A percentile compares a stretch with the other conserved stretches of the same genome.
These are phyloP conservation scores for Bradypodion ventrale DNA, from an alignment of 2,797 vertebrate species.

Conservation along the genomic window DNA sequence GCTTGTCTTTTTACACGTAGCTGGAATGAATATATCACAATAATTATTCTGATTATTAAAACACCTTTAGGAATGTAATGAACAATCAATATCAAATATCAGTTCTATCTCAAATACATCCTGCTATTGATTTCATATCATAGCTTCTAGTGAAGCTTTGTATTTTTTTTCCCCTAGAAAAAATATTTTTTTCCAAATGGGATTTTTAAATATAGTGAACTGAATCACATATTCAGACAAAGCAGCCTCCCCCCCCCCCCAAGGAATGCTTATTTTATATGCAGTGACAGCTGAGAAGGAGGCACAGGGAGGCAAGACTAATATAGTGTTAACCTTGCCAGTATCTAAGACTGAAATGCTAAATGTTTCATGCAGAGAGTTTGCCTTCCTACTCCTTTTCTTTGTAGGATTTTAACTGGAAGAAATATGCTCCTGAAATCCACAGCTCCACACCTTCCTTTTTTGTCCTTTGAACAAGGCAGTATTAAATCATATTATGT, in stretches of 20 bases:
- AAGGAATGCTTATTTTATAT: constrained; percentile 26
- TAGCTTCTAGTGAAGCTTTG: neutral
- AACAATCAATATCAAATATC: neutral
- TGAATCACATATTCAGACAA: constrained; percentile 23
- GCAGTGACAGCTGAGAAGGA: constrained; percentile 20
- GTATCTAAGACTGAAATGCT: constrained; percentile 29
- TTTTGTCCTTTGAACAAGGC: constrained; percentile 55
- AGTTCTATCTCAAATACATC: neutral
- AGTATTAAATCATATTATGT: constrained; percentile 39
- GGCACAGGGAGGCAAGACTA: neutral
- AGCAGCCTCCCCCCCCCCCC: constrained; percentile 2
- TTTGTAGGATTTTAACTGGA: constrained; percentile 1
- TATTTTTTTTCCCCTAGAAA: neutral
- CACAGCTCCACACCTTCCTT: neutral
- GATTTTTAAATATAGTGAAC: neutral
- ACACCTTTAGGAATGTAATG: neutral
- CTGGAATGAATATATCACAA: neutral
- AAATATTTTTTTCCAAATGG: constrained; percentile 1
- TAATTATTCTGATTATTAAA: constrained; percentile 20
- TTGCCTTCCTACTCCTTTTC: neutral
- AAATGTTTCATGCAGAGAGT: constrained; percentile 22
- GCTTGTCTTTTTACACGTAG: neutral
- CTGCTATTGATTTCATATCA: neutral
- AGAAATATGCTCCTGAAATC: neutral
- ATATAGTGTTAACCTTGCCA: constrained; percentile 34